These are phyloP conservation scores for Sibirionetta formosa DNA, from an alignment of 2,797 vertebrate genomes.

Conservation along the genomic window DNA sequence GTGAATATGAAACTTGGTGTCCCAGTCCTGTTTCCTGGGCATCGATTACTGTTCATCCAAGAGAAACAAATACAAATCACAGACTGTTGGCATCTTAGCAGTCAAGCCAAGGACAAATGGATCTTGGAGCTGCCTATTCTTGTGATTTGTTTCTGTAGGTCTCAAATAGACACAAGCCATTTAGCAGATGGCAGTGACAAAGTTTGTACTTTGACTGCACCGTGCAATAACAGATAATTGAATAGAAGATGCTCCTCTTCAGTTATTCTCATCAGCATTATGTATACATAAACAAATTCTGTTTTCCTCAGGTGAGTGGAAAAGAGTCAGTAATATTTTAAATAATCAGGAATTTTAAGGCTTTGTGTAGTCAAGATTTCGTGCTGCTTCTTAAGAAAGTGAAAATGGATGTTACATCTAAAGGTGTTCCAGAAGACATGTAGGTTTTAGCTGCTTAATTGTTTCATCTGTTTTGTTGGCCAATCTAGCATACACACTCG, in stretches of 20 bases:
- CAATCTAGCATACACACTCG: not conserved
- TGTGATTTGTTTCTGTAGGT: not conserved
- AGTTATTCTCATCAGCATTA: not conserved
- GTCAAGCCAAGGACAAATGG: conserved; percentile 17
- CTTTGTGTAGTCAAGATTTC: not conserved
- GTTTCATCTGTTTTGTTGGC: not conserved
- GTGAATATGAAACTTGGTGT: not conserved
- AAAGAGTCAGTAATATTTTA: not conserved
- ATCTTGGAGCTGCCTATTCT: not conserved
- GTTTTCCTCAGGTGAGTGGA: not conserved
- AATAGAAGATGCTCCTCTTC: not conserved
- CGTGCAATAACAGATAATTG: not conserved
- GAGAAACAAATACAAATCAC: not conserved
- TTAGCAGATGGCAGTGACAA: not conserved
- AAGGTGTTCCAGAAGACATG: not conserved
- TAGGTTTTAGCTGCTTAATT: not conserved
- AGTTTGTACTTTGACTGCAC: not conserved
- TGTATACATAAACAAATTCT: not conserved
- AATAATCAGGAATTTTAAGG: not conserved
- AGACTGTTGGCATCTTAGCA: not conserved
- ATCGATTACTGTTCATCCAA: not conserved
- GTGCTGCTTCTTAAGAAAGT: not conserved
- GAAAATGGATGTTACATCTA: not conserved
- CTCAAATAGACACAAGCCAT: not conserved
- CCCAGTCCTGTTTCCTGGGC: not conserved